Conservation (phyloP, 2,113 vertebrate genomes). For the Macrotus californicus region DNA sequence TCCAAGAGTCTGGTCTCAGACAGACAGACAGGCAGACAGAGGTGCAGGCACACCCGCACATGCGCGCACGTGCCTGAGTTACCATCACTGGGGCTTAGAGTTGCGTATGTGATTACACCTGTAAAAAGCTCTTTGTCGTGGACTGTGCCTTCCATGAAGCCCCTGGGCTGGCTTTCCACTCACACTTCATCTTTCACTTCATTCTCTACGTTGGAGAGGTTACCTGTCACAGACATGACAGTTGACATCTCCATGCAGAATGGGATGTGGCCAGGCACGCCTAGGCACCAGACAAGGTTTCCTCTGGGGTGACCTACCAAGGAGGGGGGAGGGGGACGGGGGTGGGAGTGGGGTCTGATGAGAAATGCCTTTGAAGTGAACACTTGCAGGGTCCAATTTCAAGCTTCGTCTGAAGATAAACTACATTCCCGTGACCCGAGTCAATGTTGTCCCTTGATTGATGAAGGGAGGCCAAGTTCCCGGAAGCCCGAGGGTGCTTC, state of each 20-base stretch:
- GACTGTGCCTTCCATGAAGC: neutral
- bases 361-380: neutral
- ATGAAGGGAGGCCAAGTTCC: neutral
- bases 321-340: neutral
- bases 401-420: neutral
- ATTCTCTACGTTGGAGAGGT: neutral
- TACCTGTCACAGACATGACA: neutral
- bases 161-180: neutral
- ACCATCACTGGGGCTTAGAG: neutral
- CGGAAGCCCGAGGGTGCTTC: neutral
- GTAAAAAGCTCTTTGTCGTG: neutral
- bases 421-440: neutral
- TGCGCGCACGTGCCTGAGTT: accelerated
- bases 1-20: neutral
- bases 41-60: neutral
- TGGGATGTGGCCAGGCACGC: neutral
- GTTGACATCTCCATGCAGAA: neutral
- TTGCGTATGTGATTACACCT: too few species aligned
- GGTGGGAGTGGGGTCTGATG: neutral
- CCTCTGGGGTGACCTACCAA: neutral
- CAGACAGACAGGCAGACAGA: neutral
- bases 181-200: neutral
- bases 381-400: neutral
- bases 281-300: neutral
- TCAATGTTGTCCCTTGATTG: neutral